A percentile compares a stretch with the other conserved stretches of the same genome.
phyloP scores from a whole-genome alignment of 1,140 invertebrate genomes.

The Campoletis sonorensis region DNA sequence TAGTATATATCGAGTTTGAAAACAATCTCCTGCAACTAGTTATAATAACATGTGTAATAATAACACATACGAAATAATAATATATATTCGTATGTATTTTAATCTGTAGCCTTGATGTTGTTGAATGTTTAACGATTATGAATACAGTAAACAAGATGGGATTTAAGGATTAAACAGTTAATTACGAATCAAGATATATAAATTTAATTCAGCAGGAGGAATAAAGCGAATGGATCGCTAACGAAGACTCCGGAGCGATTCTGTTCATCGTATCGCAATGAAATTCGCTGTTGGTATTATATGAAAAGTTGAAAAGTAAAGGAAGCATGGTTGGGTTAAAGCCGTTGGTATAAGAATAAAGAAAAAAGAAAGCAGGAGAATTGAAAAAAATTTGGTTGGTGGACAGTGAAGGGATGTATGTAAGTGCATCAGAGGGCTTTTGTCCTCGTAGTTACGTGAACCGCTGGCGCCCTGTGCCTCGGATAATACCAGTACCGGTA shows the following conservation, averaged over 20 bases:
- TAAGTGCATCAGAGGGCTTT: constrained; percentile 44
- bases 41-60: no score
- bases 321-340: background rate
- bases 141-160: no score
- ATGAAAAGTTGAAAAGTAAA: background rate
- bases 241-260: background rate
- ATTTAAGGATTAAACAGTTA: no score
- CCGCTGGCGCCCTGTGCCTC: background rate
- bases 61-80: background rate
- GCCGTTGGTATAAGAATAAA: background rate
- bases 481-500: constrained; percentile 24
- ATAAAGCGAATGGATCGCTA: background rate
- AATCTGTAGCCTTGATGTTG: background rate
- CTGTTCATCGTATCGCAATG: background rate
- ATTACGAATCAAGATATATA: no score
- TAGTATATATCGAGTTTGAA: background rate
- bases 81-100: background rate
- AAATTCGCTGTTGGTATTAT: background rate
- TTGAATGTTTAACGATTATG: background rate
- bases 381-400: constrained; percentile 6
- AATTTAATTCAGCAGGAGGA: no score
- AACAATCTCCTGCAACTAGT: background rate
- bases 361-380: background rate
- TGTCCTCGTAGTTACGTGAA: constrained; percentile 2
- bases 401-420: constrained; percentile 20